Evolutionary conservation across 2,888 invertebrate species (phyloP).

Genomic region (Drosophila nr. perissopoda): DNA sequence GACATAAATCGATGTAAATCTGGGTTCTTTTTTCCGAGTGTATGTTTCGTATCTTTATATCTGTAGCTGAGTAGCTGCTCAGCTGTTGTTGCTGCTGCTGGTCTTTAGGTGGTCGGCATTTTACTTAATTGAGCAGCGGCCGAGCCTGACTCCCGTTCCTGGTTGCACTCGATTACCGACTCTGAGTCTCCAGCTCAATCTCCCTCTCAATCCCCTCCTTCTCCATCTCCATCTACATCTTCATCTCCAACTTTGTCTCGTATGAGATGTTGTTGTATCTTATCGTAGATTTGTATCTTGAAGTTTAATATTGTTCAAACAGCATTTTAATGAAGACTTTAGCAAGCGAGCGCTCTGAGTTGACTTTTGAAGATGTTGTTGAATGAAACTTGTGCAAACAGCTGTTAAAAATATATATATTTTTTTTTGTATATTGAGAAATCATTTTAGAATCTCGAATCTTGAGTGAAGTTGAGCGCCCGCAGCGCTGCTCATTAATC

Average conservation of each 20-base stretch:
- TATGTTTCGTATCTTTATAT: conserved; percentile 31
- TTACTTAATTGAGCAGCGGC: conserved; percentile 66
- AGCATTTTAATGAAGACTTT: conserved; percentile 78
- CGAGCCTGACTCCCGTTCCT: conserved; percentile 19
- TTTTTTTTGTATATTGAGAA: neutral
- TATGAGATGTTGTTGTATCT: conserved; percentile 52
- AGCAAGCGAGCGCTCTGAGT: conserved; percentile 34
- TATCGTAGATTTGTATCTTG: conserved; percentile 76
- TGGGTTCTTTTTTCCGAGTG: neutral
- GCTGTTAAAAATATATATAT: conserved; percentile 17
- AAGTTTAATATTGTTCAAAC: conserved; percentile 76
- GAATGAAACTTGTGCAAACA: conserved; percentile 14
- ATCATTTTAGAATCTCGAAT: neutral
- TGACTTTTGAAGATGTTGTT: neutral
- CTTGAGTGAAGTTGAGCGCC: neutral
- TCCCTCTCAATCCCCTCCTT: neutral
- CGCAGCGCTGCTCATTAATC: conserved; percentile 48
- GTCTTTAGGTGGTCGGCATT: conserved; percentile 68
- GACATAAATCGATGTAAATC: neutral
- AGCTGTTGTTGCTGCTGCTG: conserved; percentile 36
- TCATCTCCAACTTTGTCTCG: neutral
- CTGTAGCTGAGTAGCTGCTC: conserved; percentile 30
- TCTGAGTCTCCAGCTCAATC: neutral
- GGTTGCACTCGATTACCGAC: neutral
- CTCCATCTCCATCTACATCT: neutral